Percentiles rank a stretch among this genome's conserved stretches.
Conservation (phyloP, 2,888 invertebrate species). For the Tetrapedia diversipes region DNA sequence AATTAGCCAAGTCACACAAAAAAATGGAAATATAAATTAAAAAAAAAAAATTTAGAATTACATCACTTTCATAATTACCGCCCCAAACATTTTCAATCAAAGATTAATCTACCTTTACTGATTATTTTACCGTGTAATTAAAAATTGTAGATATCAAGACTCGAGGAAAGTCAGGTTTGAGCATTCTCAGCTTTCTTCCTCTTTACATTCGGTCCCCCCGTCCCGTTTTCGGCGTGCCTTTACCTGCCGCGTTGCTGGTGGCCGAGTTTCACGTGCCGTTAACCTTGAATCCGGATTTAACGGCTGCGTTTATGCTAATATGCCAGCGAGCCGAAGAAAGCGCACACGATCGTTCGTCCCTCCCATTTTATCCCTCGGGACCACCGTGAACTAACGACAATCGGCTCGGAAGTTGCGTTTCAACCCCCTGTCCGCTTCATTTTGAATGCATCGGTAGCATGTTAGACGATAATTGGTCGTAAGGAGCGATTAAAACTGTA, state of each 20-base stretch:
- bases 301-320: slow-evolving; percentile 67
- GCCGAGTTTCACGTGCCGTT: slow-evolving; percentile 66
- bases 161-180: slow-evolving; percentile 29
- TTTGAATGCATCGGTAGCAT: slow-evolving; percentile 56
- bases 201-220: slow-evolving; percentile 14
- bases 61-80: neutral
- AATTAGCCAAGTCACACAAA: too few species aligned
- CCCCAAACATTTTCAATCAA: too few species aligned
- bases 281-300: slow-evolving; percentile 69
- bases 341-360: slow-evolving; percentile 35
- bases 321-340: slow-evolving; percentile 36
- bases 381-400: slow-evolving; percentile 57
- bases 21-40: too few species aligned
- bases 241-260: slow-evolving; percentile 58
- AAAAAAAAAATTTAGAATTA: neutral
- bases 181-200: slow-evolving; percentile 15
- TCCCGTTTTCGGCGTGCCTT: slow-evolving; percentile 39
- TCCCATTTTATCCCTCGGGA: slow-evolving; percentile 47
- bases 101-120: too few species aligned
- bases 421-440: slow-evolving; percentile 25
- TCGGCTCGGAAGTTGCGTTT: slow-evolving; percentile 40
- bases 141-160: neutral
- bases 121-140: too few species aligned
- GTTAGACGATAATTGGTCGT: slow-evolving; percentile 55
- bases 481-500: slow-evolving; percentile 55